Evolutionary conservation across 2,797 vertebrate species (phyloP).

Genomic region (Lutjanus campechanus): DNA sequence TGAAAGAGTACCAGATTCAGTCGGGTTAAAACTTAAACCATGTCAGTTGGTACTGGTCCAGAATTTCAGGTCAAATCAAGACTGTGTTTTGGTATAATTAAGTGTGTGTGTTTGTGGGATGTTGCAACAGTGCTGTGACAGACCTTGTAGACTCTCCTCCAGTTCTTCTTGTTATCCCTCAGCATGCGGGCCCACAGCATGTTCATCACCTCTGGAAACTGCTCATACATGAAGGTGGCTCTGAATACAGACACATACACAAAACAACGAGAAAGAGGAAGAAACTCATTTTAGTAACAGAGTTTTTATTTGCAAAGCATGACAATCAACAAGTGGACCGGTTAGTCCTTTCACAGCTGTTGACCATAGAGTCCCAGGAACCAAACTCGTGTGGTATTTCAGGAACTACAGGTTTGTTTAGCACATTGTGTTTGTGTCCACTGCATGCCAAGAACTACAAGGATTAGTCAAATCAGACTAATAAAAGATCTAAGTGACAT

Average conservation of each 20-base stretch:
- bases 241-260: slow-evolving; percentile 62
- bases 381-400: slow-evolving; percentile 1
- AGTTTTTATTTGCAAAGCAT: neutral
- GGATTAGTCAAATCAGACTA: neutral
- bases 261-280: slow-evolving; percentile 15
- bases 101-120: slow-evolving; percentile 16
- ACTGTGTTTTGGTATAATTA: neutral
- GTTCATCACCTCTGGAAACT: slow-evolving; percentile 99
- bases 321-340: neutral
- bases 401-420: neutral
- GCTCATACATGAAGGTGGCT: slow-evolving; percentile 98
- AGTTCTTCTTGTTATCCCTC: slow-evolving; percentile 99
- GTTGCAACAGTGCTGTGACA: slow-evolving; percentile 44
- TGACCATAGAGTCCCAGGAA: neutral
- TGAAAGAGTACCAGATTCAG: neutral
- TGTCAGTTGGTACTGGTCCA: neutral
- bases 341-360: neutral
- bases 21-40: neutral
- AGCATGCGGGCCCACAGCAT: slow-evolving; percentile 99
- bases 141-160: slow-evolving; percentile 99
- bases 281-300: neutral
- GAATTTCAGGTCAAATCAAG: slow-evolving; percentile 17
- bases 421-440: neutral
- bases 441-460: neutral
- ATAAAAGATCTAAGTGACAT: neutral